Evolutionary conservation across 2,888 invertebrate species (phyloP), one percentile per base, ranked within the genome.

Genomic region (Salticus scenicus): DNA sequence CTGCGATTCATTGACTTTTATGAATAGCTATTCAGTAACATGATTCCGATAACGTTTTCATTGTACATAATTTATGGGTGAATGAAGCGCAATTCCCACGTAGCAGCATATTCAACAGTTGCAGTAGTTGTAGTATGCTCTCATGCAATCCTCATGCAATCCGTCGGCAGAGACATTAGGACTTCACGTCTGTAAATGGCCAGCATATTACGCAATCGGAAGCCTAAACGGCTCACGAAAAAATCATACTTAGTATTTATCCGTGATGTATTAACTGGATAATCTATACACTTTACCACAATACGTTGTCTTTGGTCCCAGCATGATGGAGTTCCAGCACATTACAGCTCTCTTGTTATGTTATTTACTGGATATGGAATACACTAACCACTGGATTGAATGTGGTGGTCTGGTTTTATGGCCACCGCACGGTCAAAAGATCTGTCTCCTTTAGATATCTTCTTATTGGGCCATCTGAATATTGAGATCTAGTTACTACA

Each of bases 21-120:
- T 4, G 28, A 51, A 72, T 47, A 51, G 72, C n/a, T 72, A 72
- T 72, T 72, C 30, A 47, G 51, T 31, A 72, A 72, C 51, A 72
- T 42, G 72, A 72, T n/a, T 17, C 33, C 37, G 12, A 37, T 37
- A 37, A 37, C n/a, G n/a, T n/a, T n/a, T n/a, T n/a, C n/a, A n/a
- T n/a, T 37, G 37, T 12, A 37, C 37, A 12, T 37, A 37, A 8
- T 37, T 37, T 37, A 12, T 37, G 37, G 5, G 12, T 12, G 37
- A 37, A 37, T 67, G 67, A 67, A 67, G 37, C 2, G n/a, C 0
- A 33, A 14, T 67, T 67, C 67, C 5, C n/a, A 67, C n/a, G 31
- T 67, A n/a, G 2, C 14, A 17, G 0, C n/a, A 27, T 30, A 24
- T 74, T 74, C 63, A 57, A 63, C 30, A 33, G 57, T 30, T 12